Evolutionary conservation across 1,140 invertebrate genomes (phyloP), one percentile per base, ranked within the genome.

Genomic region (Kradibia gibbosae): DNA sequence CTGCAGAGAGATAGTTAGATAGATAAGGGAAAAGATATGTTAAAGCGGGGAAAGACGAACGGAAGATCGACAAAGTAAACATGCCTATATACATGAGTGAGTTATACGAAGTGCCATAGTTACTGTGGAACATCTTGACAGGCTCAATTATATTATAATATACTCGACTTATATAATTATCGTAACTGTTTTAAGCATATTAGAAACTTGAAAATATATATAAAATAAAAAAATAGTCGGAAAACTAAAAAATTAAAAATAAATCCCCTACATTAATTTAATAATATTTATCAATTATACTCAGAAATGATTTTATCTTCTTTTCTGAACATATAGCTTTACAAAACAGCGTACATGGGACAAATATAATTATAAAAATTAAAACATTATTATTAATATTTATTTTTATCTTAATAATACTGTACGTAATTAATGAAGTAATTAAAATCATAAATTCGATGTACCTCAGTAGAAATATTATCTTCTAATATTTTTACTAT

Each of bases 31-130:
- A 25, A 25, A 53, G 20, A 53, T 17, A 53, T 3, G 20, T 20
- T 17, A 3, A 3, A 10, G 50, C 20, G 11, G 50, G 50, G 50
- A 20, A 53, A 53, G 13, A 20, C 2, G 31, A 65, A 13, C 3
- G 60, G 17, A 22, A 10, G 34, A 39, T 34, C 8, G 36, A 42
- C 17, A n/a, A 48, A 48, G 45, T 17, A n/a, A n/a, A 53, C 22
- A 53, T 53, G 20, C 22, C 15, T 17, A 53, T 53, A 53, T 5
- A 53, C 22, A 45, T 45, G 62, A 39, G 62, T 22, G 7, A 13
- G 34, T 20, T 39, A 39, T 7, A 75, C 34, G 34, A 75, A 75
- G 72, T 75, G 53, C 57, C 53, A 75, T 53, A 57, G 53, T 28
- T 60, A 60, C 25, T 31, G 28, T 13, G 13, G 5, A 60, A 31